These are phyloP conservation scores for Ichneumoninae sp. DNA, from an alignment of 2,888 invertebrate species.

Conservation along the genomic window DNA sequence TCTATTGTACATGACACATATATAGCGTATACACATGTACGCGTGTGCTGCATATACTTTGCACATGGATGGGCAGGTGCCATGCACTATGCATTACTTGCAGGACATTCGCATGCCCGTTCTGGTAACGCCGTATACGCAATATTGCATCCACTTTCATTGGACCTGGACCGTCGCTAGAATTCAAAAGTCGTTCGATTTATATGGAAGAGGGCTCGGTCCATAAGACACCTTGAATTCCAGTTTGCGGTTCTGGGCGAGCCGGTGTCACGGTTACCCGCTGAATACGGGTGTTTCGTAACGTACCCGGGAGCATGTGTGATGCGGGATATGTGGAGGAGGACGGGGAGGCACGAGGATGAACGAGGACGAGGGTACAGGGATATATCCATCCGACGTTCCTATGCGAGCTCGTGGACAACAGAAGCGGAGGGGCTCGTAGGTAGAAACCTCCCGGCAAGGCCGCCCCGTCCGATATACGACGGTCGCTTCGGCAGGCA, in stretches of 20 bases:
- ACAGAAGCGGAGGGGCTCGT: conserved; percentile 25
- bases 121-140: neutral
- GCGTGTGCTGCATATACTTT: conserved; percentile 1
- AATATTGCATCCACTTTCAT: neutral
- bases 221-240: conserved; percentile 20
- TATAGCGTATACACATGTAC: conserved; percentile 49
- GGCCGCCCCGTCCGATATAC: conserved; percentile 48
- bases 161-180: neutral
- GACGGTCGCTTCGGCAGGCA: conserved; percentile 46
- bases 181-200: conserved; percentile 11
- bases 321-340: conserved; percentile 38
- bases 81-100: conserved; percentile 42
- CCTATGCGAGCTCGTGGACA: conserved; percentile 27
- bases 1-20: conserved; percentile 70
- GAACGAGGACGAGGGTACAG: conserved; percentile 33
- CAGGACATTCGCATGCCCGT: conserved; percentile 25
- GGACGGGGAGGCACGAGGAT: conserved; percentile 8
- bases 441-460: conserved; percentile 31
- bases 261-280: conserved; percentile 7
- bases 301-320: conserved; percentile 22
- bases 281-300: conserved; percentile 49
- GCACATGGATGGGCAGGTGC: neutral
- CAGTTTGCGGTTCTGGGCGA: neutral
- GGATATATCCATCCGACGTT: conserved; percentile 44
- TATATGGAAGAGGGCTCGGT: conserved; percentile 1